phyloP scores from a whole-genome alignment of 1,140 invertebrate genomes.

The Sitobion miscanthi region DNA sequence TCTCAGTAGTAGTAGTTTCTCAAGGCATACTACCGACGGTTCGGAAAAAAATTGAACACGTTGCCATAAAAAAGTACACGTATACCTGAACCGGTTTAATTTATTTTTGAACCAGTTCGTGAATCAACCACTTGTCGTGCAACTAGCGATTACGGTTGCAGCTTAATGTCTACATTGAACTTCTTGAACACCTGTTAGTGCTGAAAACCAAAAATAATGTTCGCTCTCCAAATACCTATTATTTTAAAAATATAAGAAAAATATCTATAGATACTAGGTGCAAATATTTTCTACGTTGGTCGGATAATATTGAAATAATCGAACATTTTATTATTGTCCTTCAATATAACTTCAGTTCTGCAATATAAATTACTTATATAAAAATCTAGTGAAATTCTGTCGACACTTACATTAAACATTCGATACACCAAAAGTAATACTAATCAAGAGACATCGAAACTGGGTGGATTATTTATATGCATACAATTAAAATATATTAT shows the following conservation, averaged over 20 bases:
- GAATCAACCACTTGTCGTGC: constrained; percentile 50
- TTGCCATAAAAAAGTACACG: constrained; percentile 45
- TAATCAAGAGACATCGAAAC: not conserved
- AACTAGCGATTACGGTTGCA: constrained; percentile 39
- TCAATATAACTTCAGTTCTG: not conserved
- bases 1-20: constrained; percentile 26
- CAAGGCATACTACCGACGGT: constrained; percentile 37
- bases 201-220: constrained; percentile 10
- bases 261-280: not conserved
- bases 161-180: constrained; percentile 47
- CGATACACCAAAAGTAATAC: not conserved
- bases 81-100: constrained; percentile 54
- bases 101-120: constrained; percentile 55
- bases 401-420: not conserved
- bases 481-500: not conserved
- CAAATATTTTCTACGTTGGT: not conserved
- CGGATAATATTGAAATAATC: not conserved
- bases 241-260: not conserved
- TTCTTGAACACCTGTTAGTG: constrained; percentile 37
- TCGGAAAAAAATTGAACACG: constrained; percentile 32
- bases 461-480: not conserved
- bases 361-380: not conserved
- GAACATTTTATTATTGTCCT: not conserved
- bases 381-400: not conserved
- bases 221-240: not conserved